Conservation (phyloP, 2,888 invertebrate species). For the Clusia tigrina region DNA sequence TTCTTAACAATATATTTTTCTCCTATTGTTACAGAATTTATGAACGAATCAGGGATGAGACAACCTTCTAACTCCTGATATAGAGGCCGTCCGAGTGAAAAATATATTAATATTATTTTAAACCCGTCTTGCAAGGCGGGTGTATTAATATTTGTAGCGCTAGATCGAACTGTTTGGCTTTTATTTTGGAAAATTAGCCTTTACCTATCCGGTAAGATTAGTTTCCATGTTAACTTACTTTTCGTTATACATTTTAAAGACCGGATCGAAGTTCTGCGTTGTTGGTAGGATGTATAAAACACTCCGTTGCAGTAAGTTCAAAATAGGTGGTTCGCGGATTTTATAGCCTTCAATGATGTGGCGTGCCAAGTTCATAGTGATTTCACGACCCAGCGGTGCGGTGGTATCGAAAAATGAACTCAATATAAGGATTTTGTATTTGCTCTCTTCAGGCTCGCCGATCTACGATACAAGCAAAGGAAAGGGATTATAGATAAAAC, state of each 20-base stretch:
- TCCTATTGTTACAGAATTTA: no score
- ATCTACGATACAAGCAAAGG: constrained; percentile 67
- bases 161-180: neutral
- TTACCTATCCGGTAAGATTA: neutral
- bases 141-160: no score
- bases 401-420: constrained; percentile 81
- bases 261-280: constrained; percentile 51
- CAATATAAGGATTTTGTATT: constrained; percentile 83
- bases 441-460: constrained; percentile 79
- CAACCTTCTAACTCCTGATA: no score
- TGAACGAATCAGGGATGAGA: no score
- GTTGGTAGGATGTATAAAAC: constrained; percentile 83
- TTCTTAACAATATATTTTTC: no score
- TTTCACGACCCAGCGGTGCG: constrained; percentile 85
- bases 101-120: no score
- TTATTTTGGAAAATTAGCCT: neutral
- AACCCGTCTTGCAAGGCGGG: no score
- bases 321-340: constrained; percentile 73
- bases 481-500: neutral
- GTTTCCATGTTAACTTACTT: constrained; percentile 58
- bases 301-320: constrained; percentile 72
- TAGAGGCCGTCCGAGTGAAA: no score
- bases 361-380: constrained; percentile 81
- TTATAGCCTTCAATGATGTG: constrained; percentile 79
- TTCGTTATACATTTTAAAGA: constrained; percentile 49